Evolutionary conservation across 2,888 invertebrate genomes (phyloP), one percentile per base, ranked within the genome.

Genomic region (Aspidapion aeneum): DNA sequence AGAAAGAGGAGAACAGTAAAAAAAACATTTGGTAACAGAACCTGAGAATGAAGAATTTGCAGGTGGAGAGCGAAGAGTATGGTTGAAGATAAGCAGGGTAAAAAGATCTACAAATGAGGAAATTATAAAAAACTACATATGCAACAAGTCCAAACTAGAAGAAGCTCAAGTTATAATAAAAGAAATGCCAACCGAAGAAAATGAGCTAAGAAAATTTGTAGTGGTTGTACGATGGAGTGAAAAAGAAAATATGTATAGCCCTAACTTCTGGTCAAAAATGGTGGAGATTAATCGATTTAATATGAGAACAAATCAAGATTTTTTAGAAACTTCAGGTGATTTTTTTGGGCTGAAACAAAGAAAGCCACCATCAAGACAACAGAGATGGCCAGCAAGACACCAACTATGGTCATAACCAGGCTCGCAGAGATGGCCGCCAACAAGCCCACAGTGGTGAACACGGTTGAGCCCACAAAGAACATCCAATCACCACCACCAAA

Each of bases 161-260:
- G 35, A 35, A 12, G 12, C 5, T 12, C 3, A 35, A 35, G 35
- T 35, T 7, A 12, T 35, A 35, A 12, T 35, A 35, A 35, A 35
- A 35, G 35, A 35, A 12, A 35, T 35, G 12, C 56, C 56, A 3
- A 56, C 56, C 17, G 56, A 56, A 56, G 56, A 56, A 35, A 35
- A 35, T 35, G 35, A 35, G 35, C 12, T 35, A 35, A 35, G 35
- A 35, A 35, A 35, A 35, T 35, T 35, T 35, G 35, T 12, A 35
- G 35, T 35, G 35, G 35, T 35, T 35, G 35, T 35, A 7, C 35
- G 5, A 35, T 35, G 21, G 56, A 22, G 21, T 17, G 22, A 56
- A 56, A 56, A 56, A 21, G 56, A 56, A 5, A 1, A 19, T 18
- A 5, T 55, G 18, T 55, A 55, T 18, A 20, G 20, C 16, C 18